Evolutionary conservation across 35 echinoderm and acorn worm genomes (phyloP).

Genomic region (Anneissia japonica): DNA sequence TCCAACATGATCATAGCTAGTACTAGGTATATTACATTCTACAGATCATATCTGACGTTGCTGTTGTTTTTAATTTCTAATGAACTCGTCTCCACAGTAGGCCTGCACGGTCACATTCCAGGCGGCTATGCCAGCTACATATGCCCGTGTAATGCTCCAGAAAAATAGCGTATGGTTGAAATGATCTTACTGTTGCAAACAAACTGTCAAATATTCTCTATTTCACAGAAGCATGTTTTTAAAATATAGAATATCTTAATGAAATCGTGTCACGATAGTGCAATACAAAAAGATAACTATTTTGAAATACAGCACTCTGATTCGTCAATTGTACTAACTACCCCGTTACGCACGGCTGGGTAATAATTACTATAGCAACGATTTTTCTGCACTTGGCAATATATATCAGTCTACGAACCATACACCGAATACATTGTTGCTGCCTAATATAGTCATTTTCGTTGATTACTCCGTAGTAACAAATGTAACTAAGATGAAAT

Average conservation of each 20-base stretch:
- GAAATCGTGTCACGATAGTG: neutral
- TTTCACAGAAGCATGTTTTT: neutral
- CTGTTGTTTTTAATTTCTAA: neutral
- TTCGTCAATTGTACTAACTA: neutral
- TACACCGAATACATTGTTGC: too few relatives aligned
- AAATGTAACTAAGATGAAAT: too few relatives aligned
- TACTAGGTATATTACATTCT: neutral
- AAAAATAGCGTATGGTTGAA: neutral
- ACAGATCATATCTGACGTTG: neutral
- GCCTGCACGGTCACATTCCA: neutral
- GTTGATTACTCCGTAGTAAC: too few relatives aligned
- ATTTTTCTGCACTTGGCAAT: too few relatives aligned
- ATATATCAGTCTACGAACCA: too few relatives aligned
- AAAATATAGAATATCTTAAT: neutral
- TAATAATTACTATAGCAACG: too few relatives aligned
- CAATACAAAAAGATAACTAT: neutral
- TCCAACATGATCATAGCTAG: neutral
- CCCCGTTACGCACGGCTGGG: neutral
- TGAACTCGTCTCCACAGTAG: neutral
- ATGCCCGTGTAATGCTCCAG: neutral
- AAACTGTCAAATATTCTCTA: neutral
- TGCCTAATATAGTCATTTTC: too few relatives aligned
- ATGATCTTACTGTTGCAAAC: neutral
- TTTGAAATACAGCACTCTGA: neutral
- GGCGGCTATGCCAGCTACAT: neutral